phyloP scores from a whole-genome alignment of 1,140 invertebrate genomes.

The Megathymus violae region DNA sequence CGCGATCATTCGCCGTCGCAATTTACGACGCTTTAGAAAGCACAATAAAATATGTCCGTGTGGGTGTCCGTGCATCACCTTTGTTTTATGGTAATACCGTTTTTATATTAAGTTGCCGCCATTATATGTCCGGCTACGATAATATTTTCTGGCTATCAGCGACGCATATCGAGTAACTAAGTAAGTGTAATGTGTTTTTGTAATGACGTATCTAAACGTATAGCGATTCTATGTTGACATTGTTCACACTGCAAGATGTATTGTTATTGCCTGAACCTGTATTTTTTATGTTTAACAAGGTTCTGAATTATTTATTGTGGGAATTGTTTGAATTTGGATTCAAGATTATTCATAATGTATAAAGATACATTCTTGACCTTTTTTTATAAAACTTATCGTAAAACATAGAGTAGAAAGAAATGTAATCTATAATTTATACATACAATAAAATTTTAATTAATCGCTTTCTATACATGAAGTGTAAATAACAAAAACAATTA shows the following conservation, averaged over 20 bases:
- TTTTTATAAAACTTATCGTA: too few species aligned
- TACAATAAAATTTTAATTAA: too few species aligned
- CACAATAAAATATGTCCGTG: constrained; percentile 47
- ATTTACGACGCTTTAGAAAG: constrained; percentile 50
- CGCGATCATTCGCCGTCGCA: constrained; percentile 39
- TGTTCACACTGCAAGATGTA: constrained; percentile 13
- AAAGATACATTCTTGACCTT: too few species aligned
- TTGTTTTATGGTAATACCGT: constrained; percentile 58
- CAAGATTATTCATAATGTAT: too few species aligned
- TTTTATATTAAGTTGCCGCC: constrained; percentile 50
- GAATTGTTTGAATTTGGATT: too few species aligned
- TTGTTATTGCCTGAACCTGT: constrained; percentile 11
- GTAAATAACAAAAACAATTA: too few species aligned
- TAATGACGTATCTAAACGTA: constrained; percentile 25
- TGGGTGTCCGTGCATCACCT: constrained; percentile 51
- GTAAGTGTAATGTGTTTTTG: constrained; percentile 27
- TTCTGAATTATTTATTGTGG: neutral
- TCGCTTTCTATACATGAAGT: too few species aligned
- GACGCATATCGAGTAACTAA: constrained; percentile 33
- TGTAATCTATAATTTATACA: too few species aligned
- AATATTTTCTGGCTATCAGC: constrained; percentile 44
- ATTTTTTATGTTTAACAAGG: neutral
- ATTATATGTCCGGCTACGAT: constrained; percentile 39
- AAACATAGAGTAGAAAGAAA: too few species aligned
- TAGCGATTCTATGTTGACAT: constrained; percentile 11